A percentile compares a stretch with the other conserved stretches of the same genome.
Conservation (phyloP, 1,140 invertebrate genomes). For the Lamellibrachia luymesi region DNA sequence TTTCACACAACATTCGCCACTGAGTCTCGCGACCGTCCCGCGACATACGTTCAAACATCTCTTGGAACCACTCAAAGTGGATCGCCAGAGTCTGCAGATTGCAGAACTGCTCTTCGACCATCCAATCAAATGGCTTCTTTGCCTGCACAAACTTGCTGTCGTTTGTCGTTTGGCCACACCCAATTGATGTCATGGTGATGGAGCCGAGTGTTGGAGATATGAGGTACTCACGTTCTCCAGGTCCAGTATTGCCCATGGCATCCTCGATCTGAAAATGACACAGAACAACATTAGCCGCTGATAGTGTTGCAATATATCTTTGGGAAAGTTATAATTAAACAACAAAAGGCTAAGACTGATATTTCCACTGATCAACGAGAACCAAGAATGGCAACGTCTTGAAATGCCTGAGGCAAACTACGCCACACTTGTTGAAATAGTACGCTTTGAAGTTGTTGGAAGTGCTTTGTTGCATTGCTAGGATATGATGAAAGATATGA, state of each 20-base stretch:
- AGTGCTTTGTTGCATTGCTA: too few relatives aligned
- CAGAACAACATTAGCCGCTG: not conserved
- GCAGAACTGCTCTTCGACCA: slow-evolving; percentile 56
- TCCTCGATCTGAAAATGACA: slow-evolving; percentile 48
- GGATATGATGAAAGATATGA: too few relatives aligned
- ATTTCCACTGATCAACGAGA: not conserved
- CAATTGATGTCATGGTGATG: slow-evolving; percentile 48
- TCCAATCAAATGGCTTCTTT: slow-evolving; percentile 59
- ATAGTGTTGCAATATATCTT: not conserved
- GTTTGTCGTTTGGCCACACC: slow-evolving; percentile 24
- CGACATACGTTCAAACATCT: slow-evolving; percentile 44
- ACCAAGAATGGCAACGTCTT: slow-evolving; percentile 9
- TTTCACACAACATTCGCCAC: slow-evolving; percentile 55
- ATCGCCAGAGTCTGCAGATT: slow-evolving; percentile 53
- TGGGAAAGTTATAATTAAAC: not conserved
- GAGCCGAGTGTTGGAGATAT: slow-evolving; percentile 53
- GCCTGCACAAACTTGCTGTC: slow-evolving; percentile 34
- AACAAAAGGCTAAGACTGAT: not conserved
- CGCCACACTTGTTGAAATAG: too few relatives aligned
- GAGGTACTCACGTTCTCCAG: slow-evolving; percentile 53
- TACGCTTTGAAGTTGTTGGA: too few relatives aligned
- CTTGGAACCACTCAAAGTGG: slow-evolving; percentile 44
- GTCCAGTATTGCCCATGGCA: slow-evolving; percentile 39
- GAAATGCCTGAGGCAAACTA: not conserved
- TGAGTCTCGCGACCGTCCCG: slow-evolving; percentile 55